These are phyloP conservation scores for Stenolophus ochropezus DNA, from an alignment of 2,888 invertebrate genomes.

Conservation along the genomic window DNA sequence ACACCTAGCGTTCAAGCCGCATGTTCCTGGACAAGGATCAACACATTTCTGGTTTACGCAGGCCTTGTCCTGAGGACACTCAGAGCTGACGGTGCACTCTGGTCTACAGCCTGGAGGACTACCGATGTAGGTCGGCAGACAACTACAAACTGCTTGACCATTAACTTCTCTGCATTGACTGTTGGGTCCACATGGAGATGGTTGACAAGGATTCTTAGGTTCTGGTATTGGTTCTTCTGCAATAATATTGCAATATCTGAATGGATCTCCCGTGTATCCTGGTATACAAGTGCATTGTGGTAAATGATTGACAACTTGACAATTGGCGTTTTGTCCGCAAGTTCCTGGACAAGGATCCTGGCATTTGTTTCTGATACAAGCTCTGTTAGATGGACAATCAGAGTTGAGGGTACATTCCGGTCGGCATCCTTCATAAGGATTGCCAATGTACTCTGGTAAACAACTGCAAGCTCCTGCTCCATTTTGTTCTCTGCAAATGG, in stretches of 20 bases:
- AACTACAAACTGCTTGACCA: conserved; percentile 80
- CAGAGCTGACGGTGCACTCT: conserved; percentile 81
- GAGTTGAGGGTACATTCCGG: conserved; percentile 84
- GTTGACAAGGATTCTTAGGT: conserved; percentile 74
- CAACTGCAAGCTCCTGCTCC: conserved; percentile 82
- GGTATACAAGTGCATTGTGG: conserved; percentile 81
- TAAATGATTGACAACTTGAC: conserved; percentile 82
- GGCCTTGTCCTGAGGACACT: conserved; percentile 79
- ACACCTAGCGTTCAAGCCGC: conserved; percentile 75
- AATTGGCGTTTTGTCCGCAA: conserved; percentile 84
- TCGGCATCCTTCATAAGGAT: conserved; percentile 85
- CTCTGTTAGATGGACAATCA: conserved; percentile 83
- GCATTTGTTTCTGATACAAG: conserved; percentile 85
- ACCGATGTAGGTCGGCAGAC: conserved; percentile 81
- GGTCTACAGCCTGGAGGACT: conserved; percentile 83
- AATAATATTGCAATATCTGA: conserved; percentile 69
- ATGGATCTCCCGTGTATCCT: conserved; percentile 80
- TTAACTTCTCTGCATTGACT: conserved; percentile 81
- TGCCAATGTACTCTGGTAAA: conserved; percentile 82
- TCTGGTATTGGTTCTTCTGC: neutral
- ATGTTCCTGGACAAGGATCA: conserved; percentile 76
- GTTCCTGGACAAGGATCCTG: conserved; percentile 85
- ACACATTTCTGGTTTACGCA: conserved; percentile 81
- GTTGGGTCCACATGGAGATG: conserved; percentile 88
- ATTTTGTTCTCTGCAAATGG: conserved; percentile 80